phyloP scores from a whole-genome alignment of 2,113 vertebrate genomes.

The Oenanthe melanoleuca region DNA sequence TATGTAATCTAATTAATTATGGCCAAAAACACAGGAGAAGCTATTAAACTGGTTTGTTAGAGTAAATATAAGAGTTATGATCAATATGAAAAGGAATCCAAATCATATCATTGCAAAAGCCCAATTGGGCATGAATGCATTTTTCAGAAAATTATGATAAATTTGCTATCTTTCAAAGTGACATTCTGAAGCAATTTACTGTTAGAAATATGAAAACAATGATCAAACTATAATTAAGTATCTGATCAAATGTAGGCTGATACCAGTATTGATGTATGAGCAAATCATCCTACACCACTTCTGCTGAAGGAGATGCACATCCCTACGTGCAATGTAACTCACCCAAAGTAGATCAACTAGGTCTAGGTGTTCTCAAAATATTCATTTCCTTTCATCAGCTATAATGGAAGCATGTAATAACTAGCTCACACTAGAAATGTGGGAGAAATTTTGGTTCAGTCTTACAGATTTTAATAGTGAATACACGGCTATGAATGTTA shows the following conservation, averaged over 20 bases:
- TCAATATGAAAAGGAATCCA: background rate
- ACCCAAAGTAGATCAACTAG: background rate
- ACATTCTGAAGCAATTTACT: background rate
- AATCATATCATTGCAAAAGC: background rate
- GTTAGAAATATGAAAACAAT: background rate
- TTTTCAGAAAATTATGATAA: background rate
- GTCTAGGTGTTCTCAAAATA: background rate
- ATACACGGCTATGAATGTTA: background rate
- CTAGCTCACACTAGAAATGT: background rate
- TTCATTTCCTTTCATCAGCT: background rate
- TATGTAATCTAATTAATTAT: background rate
- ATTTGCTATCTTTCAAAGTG: background rate
- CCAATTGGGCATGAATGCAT: background rate
- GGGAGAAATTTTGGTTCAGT: background rate
- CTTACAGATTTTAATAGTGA: slow-evolving; percentile 44
- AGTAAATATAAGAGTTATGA: background rate
- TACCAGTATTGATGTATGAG: background rate
- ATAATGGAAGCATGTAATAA: background rate
- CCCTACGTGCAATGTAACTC: background rate
- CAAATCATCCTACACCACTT: background rate
- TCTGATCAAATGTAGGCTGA: background rate
- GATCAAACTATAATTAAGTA: background rate
- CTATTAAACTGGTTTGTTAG: background rate
- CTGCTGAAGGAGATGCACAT: background rate
- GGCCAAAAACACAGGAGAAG: background rate